Base-by-base conservation (phyloP, 1,140 invertebrate genomes). In the Drosophila nebulosa region DNA sequence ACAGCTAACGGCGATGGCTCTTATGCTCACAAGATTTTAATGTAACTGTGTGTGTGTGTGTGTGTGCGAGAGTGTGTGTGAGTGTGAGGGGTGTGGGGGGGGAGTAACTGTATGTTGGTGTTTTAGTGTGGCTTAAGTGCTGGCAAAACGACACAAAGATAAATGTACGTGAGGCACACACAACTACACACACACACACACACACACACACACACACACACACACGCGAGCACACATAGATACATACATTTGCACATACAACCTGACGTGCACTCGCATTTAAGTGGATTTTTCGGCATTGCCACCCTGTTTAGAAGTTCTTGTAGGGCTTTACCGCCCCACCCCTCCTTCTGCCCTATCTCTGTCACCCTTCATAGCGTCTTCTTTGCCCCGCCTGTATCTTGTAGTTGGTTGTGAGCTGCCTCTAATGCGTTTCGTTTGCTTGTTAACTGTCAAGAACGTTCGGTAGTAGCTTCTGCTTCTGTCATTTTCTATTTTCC, bases 101-200 rank as follows among this genome's bases (percentile, higher is more conserved):
- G 12, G 24, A 3, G 30, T 32, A 32, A 3, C 30, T 16, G 22
- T 21, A 42, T 74, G 64, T 68, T 73, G 71, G 72, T 74, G 71
- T 80, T 76, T 77, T 86, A 86, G 81, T 86, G 78, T 68, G 51
- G 81, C 84, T 88, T 88, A 88, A 88, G 83, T 88, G 83, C 83
- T 79, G 65, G 60, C 83, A 78, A 83, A 88, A 81, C 74, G 81
- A 86, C 83, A 88, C 83, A 83, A 83, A 88, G 83, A 86, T 86
- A 88, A 86, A 86, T 88, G 81, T 86, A 88, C 83, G 83, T 86
- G 83, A 86, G 81, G 86, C 55, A 83, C 64, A 65, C n/a, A n/a
- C n/a, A n/a, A 27, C 10, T 24, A 56, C 14, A 59, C n/a, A 66
- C 12, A 59, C 59, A 27, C 57, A 61, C 64, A 57, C 7, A 57